A percentile compares a stretch with the other conserved stretches of the same genome.
phyloP scores from a whole-genome alignment of 2,888 invertebrate genomes.

The Myathropa florea region DNA sequence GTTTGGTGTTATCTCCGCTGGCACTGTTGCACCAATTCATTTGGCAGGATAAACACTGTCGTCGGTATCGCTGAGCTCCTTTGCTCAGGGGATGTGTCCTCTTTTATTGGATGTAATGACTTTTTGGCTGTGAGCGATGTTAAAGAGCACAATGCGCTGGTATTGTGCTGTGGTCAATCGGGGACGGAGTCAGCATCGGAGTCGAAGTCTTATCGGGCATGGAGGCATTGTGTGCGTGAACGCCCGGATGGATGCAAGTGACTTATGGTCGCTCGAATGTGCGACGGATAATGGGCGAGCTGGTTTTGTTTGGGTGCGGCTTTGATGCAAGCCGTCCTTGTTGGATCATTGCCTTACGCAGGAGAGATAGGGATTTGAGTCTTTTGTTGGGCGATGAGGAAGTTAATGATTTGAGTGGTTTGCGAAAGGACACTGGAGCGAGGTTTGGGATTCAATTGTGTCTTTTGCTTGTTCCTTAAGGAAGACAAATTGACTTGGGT shows the following conservation, averaged over 20 bases:
- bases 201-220: conserved; percentile 22
- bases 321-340: conserved; percentile 49
- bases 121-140: conserved; percentile 55
- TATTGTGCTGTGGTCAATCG: conserved; percentile 41
- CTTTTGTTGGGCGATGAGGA: neutral
- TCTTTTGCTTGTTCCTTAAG: neutral
- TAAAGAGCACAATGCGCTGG: conserved; percentile 31
- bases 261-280: conserved; percentile 51
- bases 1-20: neutral
- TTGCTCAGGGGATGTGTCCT: conserved; percentile 35
- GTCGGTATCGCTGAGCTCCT: conserved; percentile 42
- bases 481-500: conserved; percentile 24
- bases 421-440: neutral
- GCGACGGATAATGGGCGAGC: conserved; percentile 21
- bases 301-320: conserved; percentile 13
- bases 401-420: conserved; percentile 1
- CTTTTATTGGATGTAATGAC: conserved; percentile 68
- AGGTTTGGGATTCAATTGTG: neutral
- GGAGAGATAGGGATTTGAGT: conserved; percentile 34
- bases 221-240: conserved; percentile 17
- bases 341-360: conserved; percentile 2
- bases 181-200: neutral
- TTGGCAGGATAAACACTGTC: conserved; percentile 64
- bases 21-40: conserved; percentile 54
- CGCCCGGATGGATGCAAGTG: conserved; percentile 27